Evolutionary conservation across 2,888 invertebrate species (phyloP).

Genomic region (Odontomyia ornata): DNA sequence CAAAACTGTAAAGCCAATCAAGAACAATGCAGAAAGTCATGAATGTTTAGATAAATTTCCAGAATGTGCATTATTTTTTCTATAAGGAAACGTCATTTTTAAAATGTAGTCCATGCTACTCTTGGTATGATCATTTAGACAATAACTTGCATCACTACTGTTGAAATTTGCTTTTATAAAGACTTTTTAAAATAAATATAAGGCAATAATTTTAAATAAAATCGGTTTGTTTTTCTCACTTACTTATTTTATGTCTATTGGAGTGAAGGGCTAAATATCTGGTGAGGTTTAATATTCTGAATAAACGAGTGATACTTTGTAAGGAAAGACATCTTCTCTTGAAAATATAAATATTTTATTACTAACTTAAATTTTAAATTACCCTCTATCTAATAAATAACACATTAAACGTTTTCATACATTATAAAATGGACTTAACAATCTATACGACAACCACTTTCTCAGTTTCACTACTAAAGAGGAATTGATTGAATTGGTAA

Average conservation of each 20-base stretch:
- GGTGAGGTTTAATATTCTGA: no score
- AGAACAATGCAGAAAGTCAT: not conserved
- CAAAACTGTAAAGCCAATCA: conserved; percentile 57
- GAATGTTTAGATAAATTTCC: not conserved
- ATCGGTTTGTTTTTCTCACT: not conserved
- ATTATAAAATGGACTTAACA: conserved; percentile 30
- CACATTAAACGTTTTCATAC: not conserved
- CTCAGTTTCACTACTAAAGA: conserved; percentile 15
- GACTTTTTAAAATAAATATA: conserved; percentile 3
- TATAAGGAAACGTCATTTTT: not conserved
- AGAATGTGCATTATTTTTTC: conserved; percentile 22
- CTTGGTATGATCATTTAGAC: not conserved
- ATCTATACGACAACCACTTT: conserved; percentile 44
- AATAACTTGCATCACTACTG: not conserved
- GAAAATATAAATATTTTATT: no score
- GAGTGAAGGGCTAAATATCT: no score
- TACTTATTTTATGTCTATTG: no score
- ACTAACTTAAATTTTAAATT: conserved; percentile 2
- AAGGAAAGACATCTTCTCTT: no score
- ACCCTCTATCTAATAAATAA: not conserved
- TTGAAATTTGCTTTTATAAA: not conserved
- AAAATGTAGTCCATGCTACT: not conserved
- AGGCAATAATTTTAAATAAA: not conserved
- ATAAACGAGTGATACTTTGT: no score
- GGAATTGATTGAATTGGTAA: conserved; percentile 12